Base-by-base conservation (phyloP, 2,113 vertebrate genomes). In the Grus americana region DNA sequence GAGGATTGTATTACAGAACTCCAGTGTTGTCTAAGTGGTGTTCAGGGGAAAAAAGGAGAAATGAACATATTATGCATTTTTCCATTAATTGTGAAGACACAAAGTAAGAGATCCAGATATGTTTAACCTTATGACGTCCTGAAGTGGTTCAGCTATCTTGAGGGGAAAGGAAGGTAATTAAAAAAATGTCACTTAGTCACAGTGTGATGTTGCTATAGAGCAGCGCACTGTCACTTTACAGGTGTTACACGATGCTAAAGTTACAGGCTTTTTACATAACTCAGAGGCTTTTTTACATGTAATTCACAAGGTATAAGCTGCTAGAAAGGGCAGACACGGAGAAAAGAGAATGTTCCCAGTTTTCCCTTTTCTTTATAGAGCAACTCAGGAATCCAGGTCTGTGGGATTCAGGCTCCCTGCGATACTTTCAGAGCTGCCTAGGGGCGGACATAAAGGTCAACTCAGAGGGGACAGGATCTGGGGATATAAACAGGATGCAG, bases 371-470 rank as follows among this genome's bases (percentile, higher is more conserved):
- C 14, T 34, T 70, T 42, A 15, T 5, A 54, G 44, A 80, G 7
- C 26, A 83, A 26, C 38, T 55, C 36, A 67, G 23, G 15, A 19
- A 29, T 15, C 23, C 1, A 5, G 32, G 12, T 44, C 13, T 58
- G 17, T 36, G 47, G 36, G 10, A 38, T 71, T 66, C 17, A 27
- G 30, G 47, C 11, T 62, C 22, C 30, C 5, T 21, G 47, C 32
- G 10, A 7, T 46, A n/a, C 47, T 58, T 71, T 71, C 26, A 46
- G 15, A 52, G 16, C 20, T 63, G 38, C 16, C 11, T 7, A 44
- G 36, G 34, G 24, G 15, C 32, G 66, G 50, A 14, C 0, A 0
- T 26, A 6, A 16, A 54, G 52, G 14, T 18, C 16, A 8, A 12
- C 8, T 57, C 29, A 18, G 40, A 57, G 34, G 5, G 9, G 8